Evolutionary conservation across 2,113 vertebrate genomes (phyloP).

Genomic region (Balaeniceps rex): DNA sequence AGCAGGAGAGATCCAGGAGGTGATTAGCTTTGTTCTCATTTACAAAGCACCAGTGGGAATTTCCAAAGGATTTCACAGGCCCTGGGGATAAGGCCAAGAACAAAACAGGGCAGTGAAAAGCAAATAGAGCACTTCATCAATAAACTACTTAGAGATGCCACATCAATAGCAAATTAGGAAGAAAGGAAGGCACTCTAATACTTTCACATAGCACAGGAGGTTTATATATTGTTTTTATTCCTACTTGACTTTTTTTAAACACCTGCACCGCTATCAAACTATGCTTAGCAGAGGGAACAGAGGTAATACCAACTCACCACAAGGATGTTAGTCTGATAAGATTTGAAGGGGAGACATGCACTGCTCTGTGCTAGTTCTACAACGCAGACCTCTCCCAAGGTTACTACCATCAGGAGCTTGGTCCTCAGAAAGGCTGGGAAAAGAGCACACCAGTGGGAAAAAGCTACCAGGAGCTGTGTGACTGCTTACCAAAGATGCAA

Average conservation of each 20-base stretch:
- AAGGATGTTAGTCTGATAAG: background rate
- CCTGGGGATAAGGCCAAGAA: slow-evolving; percentile 61
- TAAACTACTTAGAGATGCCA: slow-evolving; percentile 57
- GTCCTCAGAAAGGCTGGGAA: background rate
- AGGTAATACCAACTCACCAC: background rate
- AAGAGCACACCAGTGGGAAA: background rate
- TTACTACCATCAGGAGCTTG: background rate
- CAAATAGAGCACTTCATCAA: slow-evolving; percentile 61
- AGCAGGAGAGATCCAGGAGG: slow-evolving; percentile 61
- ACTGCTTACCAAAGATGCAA: background rate
- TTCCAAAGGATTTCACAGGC: slow-evolving; percentile 57
- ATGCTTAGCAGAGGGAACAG: background rate
- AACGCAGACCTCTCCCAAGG: background rate
- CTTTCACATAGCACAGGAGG: slow-evolving; percentile 1
- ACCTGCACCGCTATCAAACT: background rate
- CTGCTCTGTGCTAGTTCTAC: background rate
- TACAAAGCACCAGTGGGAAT: slow-evolving; percentile 56
- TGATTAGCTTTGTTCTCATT: slow-evolving; percentile 68
- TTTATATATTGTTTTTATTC: slow-evolving; percentile 38
- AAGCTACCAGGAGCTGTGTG: background rate
- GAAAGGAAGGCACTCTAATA: slow-evolving; percentile 37
- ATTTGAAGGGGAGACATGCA: background rate
- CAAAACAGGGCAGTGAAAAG: slow-evolving; percentile 58
- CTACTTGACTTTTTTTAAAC: slow-evolving; percentile 44
- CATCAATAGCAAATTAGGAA: slow-evolving; percentile 58